Evolutionary conservation across 2,888 invertebrate genomes (phyloP).

Genomic region (Actias luna): DNA sequence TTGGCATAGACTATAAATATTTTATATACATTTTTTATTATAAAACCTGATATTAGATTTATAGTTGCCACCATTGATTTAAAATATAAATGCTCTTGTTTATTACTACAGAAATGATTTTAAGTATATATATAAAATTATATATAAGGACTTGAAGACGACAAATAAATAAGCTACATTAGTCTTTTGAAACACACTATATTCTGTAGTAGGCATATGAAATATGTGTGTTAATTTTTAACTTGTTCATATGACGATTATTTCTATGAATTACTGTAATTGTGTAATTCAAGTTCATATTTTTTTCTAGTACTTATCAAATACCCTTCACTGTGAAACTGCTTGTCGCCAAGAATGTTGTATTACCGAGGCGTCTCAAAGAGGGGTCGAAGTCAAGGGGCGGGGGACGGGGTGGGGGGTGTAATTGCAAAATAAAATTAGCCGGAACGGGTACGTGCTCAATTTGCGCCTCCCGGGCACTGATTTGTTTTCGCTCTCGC

Average conservation of each 20-base stretch:
- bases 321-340: slow-evolving; percentile 49
- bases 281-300: slow-evolving; percentile 23
- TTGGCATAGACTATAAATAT: slow-evolving; percentile 8
- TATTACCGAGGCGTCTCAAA: slow-evolving; percentile 59
- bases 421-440: slow-evolving; percentile 83
- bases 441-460: slow-evolving; percentile 81
- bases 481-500: slow-evolving; percentile 79
- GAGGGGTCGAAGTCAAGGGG: slow-evolving; percentile 36
- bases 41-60: neutral
- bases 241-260: neutral
- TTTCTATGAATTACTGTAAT: neutral
- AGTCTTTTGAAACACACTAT: neutral
- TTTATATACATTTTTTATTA: slow-evolving; percentile 25
- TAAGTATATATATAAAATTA: neutral
- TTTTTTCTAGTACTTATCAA: slow-evolving; percentile 13
- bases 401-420: slow-evolving; percentile 50
- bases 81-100: neutral
- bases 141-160: neutral
- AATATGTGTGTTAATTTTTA: neutral
- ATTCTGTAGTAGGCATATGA: neutral
- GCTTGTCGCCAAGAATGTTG: slow-evolving; percentile 78
- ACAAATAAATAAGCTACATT: neutral
- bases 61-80: neutral
- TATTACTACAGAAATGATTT: neutral
- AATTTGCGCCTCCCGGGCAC: slow-evolving; percentile 79